Conservation (phyloP, 64 coral and sea anemone genomes). For the Cladopsammia gracilis region DNA sequence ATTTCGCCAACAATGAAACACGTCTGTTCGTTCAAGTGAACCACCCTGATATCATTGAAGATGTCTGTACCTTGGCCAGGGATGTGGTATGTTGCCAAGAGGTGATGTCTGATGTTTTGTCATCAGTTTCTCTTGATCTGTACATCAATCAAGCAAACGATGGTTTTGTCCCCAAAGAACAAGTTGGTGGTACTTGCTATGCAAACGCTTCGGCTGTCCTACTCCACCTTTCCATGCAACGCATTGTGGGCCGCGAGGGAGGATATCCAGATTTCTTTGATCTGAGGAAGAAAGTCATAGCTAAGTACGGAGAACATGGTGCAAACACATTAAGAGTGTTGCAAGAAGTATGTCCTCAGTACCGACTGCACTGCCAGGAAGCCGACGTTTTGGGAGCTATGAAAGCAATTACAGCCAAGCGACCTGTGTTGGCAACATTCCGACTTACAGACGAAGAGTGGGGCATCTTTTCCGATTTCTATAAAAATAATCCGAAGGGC, state of each 20-base stretch:
- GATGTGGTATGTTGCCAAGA: conserved; percentile 39
- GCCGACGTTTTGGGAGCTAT: conserved; percentile 5
- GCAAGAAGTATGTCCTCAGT: background rate
- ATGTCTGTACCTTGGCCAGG: conserved; percentile 26
- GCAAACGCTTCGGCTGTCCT: conserved; percentile 70
- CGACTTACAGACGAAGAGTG: conserved; percentile 10
- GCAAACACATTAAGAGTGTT: background rate
- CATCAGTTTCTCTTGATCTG: conserved; percentile 38
- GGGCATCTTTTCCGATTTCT: conserved; percentile 6
- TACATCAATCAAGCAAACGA: conserved; percentile 46
- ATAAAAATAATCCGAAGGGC: background rate
- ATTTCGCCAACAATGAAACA: conserved; percentile 68
- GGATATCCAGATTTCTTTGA: conserved; percentile 67
- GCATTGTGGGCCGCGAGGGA: conserved; percentile 55
- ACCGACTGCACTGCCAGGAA: conserved; percentile 26
- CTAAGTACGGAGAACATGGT: background rate
- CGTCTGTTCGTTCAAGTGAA: conserved; percentile 63
- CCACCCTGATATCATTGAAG: conserved; percentile 56
- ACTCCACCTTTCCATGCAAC: conserved; percentile 61
- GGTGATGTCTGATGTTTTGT: conserved; percentile 23
- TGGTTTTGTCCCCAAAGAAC: background rate
- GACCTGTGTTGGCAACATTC: conserved; percentile 54
- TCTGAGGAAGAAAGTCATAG: conserved; percentile 28
- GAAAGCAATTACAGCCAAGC: background rate
- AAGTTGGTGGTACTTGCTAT: conserved; percentile 40